Evolutionary conservation across 2,888 invertebrate species (phyloP), one percentile per base, ranked within the genome.

Genomic region (Kuschelorhynchus macadamiae): DNA sequence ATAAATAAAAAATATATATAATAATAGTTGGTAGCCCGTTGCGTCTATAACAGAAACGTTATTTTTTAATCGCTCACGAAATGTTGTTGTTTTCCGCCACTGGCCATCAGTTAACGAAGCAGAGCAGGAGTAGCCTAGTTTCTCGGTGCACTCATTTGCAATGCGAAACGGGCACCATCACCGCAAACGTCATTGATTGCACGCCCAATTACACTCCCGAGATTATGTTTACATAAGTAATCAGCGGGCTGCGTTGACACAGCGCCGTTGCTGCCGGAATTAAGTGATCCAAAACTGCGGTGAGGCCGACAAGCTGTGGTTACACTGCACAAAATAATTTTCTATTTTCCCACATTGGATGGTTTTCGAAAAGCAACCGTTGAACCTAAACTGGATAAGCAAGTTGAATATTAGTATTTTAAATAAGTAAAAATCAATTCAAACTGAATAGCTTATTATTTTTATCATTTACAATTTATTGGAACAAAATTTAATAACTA

Each of bases 171-270:
- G 76, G 74, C 78, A 76, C 79, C 49, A 21, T 32, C 20, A 39
- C 59, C 78, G 82, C 82, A 81, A 81, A 82, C 82, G 81, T 79
- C 83, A 83, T 82, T 83, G 83, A 84, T 83, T 84, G 82, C 80
- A 83, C 80, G 82, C 81, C 82, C 84, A 83, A 84, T 84, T 84
- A 84, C 84, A 81, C 83, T 80, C 81, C 80, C 81, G 82, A 81
- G 83, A 83, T 83, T 83, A 82, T 83, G 83, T 84, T 84, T 84
- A 82, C 83, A 82, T 83, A 83, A 84, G 83, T 83, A 83, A 83
- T 83, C 82, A 83, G 80, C 80, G 81, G 78, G 74, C 75, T 12
- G 32, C 21, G 82, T 82, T 81, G 82, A 81, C 82, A 81, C 78
- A 82, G 80, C 81, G 74, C 74, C 77, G 76, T 78, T 78, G 78